phyloP scores from a whole-genome alignment of 2,888 invertebrate genomes.

The Limnephilus marmoratus region DNA sequence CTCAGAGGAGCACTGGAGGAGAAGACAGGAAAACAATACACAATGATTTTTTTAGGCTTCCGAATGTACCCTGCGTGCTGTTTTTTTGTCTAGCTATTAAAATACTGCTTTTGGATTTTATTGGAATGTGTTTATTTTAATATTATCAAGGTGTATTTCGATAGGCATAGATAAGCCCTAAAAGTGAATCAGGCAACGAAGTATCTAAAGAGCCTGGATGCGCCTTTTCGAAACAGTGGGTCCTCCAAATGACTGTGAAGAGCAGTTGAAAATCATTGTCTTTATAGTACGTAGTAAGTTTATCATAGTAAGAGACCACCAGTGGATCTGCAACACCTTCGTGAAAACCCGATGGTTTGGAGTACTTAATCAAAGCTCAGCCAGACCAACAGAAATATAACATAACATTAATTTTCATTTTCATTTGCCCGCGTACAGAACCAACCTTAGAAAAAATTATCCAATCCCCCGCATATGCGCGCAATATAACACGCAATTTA shows the following conservation, averaged over 20 bases:
- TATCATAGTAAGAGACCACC: neutral
- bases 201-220: neutral
- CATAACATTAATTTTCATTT: neutral
- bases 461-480: too few species aligned
- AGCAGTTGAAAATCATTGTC: neutral
- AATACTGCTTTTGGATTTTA: neutral
- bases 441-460: too few species aligned
- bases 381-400: neutral
- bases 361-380: neutral
- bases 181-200: neutral
- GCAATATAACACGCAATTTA: too few species aligned
- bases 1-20: neutral
- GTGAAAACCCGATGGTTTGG: too few species aligned
- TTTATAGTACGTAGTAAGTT: neutral
- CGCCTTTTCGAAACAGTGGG: neutral
- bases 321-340: neutral
- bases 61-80: neutral
- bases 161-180: too few species aligned
- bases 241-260: neutral
- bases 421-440: too few species aligned
- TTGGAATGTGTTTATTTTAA: neutral
- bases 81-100: neutral
- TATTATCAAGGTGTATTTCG: neutral
- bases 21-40: neutral
- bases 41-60: neutral